These are phyloP conservation scores for Microplitis manilae DNA, from an alignment of 2,888 invertebrate genomes.

Conservation along the genomic window DNA sequence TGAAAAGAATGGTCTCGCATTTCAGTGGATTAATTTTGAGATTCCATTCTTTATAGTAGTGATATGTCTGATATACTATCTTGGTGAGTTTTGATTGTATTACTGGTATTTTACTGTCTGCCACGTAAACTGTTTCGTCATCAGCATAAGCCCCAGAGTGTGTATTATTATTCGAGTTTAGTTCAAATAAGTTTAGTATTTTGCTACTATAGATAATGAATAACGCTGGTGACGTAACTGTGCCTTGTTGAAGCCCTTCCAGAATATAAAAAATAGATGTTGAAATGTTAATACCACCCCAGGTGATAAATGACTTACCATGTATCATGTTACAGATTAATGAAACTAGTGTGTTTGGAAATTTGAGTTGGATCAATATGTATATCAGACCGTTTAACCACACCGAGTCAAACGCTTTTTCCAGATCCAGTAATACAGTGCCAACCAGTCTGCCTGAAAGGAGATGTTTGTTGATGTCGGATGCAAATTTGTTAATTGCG, in stretches of 20 bases:
- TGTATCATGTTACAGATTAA: conserved; percentile 24
- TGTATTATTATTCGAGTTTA: conserved; percentile 29
- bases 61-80: not conserved
- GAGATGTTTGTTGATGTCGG: conserved; percentile 28
- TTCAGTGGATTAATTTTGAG: not conserved
- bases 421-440: conserved; percentile 16
- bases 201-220: conserved; percentile 46
- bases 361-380: conserved; percentile 4
- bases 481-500: conserved; percentile 38
- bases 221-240: conserved; percentile 45
- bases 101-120: not conserved
- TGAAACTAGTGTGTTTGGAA: conserved; percentile 1
- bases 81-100: not conserved
- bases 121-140: not conserved
- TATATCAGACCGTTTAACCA: conserved; percentile 29
- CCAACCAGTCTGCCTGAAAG: conserved; percentile 24
- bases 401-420: conserved; percentile 43
- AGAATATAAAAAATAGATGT: not conserved
- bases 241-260: conserved; percentile 49
- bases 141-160: conserved; percentile 35
- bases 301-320: conserved; percentile 18
- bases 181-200: conserved; percentile 39
- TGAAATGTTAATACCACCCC: conserved; percentile 10
- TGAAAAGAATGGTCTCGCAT: not conserved
- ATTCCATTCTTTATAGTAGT: not conserved